Evolutionary conservation across 2,888 invertebrate species (phyloP), one percentile per base, ranked within the genome.

Genomic region (Fragum sueziense): DNA sequence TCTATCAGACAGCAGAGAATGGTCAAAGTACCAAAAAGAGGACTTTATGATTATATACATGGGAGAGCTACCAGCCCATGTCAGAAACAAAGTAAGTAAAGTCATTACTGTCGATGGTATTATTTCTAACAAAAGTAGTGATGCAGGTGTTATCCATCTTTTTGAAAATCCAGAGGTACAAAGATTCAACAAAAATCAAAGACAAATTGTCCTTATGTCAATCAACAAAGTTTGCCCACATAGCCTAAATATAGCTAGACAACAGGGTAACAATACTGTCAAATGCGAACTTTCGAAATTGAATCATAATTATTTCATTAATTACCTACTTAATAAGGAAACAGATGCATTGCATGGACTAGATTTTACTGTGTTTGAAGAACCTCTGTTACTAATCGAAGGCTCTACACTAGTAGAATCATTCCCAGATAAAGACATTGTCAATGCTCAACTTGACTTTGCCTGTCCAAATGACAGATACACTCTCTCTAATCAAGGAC

Each of bases 151-250:
- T 20, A 34, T 57, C 27, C 25, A 54, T 52, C 41, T 65, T 9
- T 65, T 41, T 65, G 14, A 25, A 65, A 37, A 65, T 41, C 22
- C 34, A 7, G 41, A 22, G 0, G 22, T 41, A 22, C 14, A 65
- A 14, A 71, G 67, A 31, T 41, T 34, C 14, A 41, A 74, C 27
- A 67, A 34, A 67, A 70, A 67, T 41, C 67, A 76, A 62, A 79
- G 79, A 61, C 80, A 80, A 57, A 61, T 77, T 54, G 34, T 80
- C 27, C 37, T 80, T 34, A 75, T 83, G 57, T 77, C 80, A 52
- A 47, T 83, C 4, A 78, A 80, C 51, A 74, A 68, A 22, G 41
- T 25, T n/a, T 83, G 83, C 54, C 51, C 70, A 1, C 57, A 70
- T 62, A 37, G 34, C 7, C 34, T 82, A 37, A 33, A 51, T 22